These are phyloP conservation scores for Sebastiscus tertius DNA, from an alignment of 2,797 vertebrate species.

Conservation along the genomic window DNA sequence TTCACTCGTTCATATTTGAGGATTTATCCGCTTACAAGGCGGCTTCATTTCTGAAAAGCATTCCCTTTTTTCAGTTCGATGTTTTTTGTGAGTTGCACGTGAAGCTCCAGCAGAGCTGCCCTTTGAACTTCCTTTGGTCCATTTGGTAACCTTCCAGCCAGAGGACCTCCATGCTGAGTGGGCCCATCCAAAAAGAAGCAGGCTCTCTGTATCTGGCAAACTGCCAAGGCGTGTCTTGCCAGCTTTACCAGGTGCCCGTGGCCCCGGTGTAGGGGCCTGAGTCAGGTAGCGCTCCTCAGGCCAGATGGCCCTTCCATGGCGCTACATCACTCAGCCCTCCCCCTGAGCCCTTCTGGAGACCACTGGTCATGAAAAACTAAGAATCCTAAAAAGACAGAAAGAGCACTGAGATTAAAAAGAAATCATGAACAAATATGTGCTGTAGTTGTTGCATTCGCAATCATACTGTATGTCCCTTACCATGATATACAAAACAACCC, in stretches of 20 bases:
- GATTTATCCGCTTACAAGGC: not conserved
- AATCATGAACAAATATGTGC: not conserved
- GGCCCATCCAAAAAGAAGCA: conserved; percentile 68
- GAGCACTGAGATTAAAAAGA: not conserved
- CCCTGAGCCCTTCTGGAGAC: conserved; percentile 48
- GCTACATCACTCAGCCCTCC: conserved; percentile 56
- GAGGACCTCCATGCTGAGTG: conserved; percentile 61
- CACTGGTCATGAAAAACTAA: conserved; percentile 34
- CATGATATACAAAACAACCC: not conserved
- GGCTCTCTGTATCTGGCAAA: conserved; percentile 61
- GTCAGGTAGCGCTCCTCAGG: conserved; percentile 70
- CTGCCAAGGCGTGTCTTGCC: conserved; percentile 60
- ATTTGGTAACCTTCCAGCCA: conserved; percentile 70
- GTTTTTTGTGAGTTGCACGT: not conserved
- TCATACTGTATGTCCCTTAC: not conserved
- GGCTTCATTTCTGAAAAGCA: not conserved
- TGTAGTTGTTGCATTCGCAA: not conserved
- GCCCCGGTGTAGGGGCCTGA: conserved; percentile 48
- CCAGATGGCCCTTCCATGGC: conserved; percentile 78
- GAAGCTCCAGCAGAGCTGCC: conserved; percentile 43
- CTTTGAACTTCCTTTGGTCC: conserved; percentile 69
- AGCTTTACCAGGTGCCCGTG: conserved; percentile 71
- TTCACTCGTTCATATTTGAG: not conserved
- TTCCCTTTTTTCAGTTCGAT: not conserved
- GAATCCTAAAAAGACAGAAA: conserved; percentile 10